Percentiles rank a stretch among this genome's conserved stretches.
Evolutionary conservation across 2,888 invertebrate genomes (phyloP).

Genomic region (Cerastis rubricosa): DNA sequence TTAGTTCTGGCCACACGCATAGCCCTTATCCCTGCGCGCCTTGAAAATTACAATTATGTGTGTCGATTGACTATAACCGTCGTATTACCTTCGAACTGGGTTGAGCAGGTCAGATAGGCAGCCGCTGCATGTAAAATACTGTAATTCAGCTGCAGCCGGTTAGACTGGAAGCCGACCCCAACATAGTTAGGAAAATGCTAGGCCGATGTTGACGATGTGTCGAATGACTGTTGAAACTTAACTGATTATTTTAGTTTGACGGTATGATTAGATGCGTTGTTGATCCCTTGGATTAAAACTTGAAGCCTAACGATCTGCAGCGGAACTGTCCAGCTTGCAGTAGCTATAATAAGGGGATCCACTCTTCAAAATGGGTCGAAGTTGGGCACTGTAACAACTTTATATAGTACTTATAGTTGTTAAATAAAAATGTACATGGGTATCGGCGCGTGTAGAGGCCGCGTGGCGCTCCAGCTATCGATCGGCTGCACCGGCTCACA

Average conservation of each 20-base stretch:
- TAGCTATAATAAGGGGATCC: neutral
- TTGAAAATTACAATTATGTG: too few relatives aligned
- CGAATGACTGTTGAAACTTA: neutral
- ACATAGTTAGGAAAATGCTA: too few relatives aligned
- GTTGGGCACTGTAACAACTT: neutral
- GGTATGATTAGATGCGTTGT: neutral
- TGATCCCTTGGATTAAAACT: slow-evolving; percentile 1
- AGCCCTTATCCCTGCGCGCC: neutral
- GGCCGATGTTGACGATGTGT: too few relatives aligned
- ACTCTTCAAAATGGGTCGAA: neutral
- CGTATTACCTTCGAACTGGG: too few relatives aligned
- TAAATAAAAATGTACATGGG: slow-evolving; percentile 11
- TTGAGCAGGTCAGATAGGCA: too few relatives aligned
- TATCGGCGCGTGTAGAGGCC: slow-evolving; percentile 20
- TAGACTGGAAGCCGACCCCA: too few relatives aligned
- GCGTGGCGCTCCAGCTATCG: slow-evolving; percentile 73
- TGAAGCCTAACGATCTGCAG: neutral
- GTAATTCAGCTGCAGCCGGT: too few relatives aligned
- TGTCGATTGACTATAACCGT: neutral
- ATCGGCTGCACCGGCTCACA: slow-evolving; percentile 79
- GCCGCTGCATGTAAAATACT: too few relatives aligned
- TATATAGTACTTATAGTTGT: neutral
- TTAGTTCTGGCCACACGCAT: neutral
- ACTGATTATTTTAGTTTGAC: too few relatives aligned
- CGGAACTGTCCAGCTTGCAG: neutral